These are phyloP conservation scores for Oncorhynchus masou DNA, from an alignment of 2,113 vertebrate species.

Conservation along the genomic window DNA sequence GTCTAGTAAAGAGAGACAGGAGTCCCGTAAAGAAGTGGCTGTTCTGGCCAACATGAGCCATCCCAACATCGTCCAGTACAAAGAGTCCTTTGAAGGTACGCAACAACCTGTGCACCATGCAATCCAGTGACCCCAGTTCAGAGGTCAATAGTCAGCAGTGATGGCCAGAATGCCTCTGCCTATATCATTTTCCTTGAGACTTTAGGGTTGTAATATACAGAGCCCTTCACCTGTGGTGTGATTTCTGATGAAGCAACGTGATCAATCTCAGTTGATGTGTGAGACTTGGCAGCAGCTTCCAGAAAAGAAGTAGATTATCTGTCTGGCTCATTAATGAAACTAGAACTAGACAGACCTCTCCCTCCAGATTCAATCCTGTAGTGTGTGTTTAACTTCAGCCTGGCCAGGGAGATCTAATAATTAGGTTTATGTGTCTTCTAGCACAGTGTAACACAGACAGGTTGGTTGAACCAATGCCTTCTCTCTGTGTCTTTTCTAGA, in stretches of 20 bases:
- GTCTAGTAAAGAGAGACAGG: conserved; percentile 94
- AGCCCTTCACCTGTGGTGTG: too few relatives aligned
- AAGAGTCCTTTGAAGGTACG: conserved; percentile 97
- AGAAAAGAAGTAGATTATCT: neutral
- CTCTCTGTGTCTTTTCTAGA: conserved; percentile 66
- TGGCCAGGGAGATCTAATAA: neutral
- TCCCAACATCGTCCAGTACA: conserved; percentile 95
- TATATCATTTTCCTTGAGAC: too few relatives aligned
- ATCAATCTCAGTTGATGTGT: neutral
- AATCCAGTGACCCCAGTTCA: neutral
- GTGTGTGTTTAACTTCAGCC: conserved; percentile 7
- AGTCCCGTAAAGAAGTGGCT: conserved; percentile 94
- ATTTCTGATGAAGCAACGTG: too few relatives aligned
- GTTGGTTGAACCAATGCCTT: neutral
- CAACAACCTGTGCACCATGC: neutral
- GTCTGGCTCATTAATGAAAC: neutral
- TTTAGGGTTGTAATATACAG: too few relatives aligned
- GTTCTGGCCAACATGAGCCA: conserved; percentile 98
- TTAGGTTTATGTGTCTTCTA: neutral
- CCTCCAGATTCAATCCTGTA: conserved; percentile 3
- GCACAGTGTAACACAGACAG: neutral
- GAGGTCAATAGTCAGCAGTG: neutral
- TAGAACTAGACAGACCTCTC: neutral
- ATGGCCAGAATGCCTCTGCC: neutral
- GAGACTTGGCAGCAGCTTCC: neutral